A percentile compares a stretch with the other conserved stretches of the same genome.
phyloP scores from a whole-genome alignment of 2,113 vertebrate genomes.

The Shinisaurus crocodilurus region DNA sequence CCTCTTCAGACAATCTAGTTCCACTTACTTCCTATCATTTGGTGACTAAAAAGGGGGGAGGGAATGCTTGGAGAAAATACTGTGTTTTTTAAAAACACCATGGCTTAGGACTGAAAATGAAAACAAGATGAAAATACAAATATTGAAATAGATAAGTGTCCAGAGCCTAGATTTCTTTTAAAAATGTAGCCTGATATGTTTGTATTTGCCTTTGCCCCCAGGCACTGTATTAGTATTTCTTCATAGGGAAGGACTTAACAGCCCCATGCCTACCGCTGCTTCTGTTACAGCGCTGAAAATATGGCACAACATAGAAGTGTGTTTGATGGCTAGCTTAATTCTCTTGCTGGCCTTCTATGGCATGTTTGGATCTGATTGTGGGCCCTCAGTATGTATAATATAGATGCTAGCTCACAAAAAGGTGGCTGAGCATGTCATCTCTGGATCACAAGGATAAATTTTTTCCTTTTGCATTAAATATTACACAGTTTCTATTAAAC shows the following conservation, averaged over 20 bases:
- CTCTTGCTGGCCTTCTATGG: not conserved
- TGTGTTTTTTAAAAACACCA: not conserved
- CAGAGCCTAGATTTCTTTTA: not conserved
- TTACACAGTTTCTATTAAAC: not conserved
- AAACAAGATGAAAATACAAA: not conserved
- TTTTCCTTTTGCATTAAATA: conserved; percentile 1
- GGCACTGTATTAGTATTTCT: not conserved
- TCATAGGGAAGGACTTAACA: not conserved
- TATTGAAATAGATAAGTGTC: not conserved
- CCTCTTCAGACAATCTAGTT: not conserved
- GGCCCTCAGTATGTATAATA: rapidly evolving
- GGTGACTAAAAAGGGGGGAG: not conserved
- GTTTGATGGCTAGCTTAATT: conserved; percentile 26
- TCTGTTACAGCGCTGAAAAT: not conserved
- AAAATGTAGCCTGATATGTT: not conserved
- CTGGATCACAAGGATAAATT: not conserved
- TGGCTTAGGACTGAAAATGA: too few relatives aligned
- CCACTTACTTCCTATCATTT: not conserved
- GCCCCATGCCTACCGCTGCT: not conserved
- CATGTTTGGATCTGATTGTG: rapidly evolving
- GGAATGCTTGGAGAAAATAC: not conserved
- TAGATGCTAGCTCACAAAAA: rapidly evolving
- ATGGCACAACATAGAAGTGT: not conserved
- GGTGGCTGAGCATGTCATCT: not conserved
- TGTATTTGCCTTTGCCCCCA: not conserved